Evolutionary conservation across 37 sponge, comb jelly and placozoan genomes (phyloP).

Genomic region (Aplysina aerophoba): DNA sequence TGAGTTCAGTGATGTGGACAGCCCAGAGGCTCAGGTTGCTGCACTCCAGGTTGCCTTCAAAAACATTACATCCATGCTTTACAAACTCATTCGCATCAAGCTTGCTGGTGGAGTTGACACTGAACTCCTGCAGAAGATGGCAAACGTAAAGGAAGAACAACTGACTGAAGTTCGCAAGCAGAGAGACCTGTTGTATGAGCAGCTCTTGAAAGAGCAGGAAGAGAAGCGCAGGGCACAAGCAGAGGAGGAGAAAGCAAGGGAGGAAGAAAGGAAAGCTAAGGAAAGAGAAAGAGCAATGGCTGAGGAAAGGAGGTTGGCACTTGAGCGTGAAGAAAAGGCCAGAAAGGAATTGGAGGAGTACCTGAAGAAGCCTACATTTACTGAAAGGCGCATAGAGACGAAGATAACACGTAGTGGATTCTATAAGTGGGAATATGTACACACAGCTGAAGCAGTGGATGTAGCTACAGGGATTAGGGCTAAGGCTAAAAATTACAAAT

Average conservation of each 20-base stretch:
- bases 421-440: slow-evolving; percentile 5
- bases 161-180: neutral
- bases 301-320: neutral
- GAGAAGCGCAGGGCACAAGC: neutral
- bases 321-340: neutral
- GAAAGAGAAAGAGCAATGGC: neutral
- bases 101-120: slow-evolving; percentile 5
- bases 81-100: neutral
- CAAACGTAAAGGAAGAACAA: neutral
- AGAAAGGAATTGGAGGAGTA: slow-evolving; percentile 19
- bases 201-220: slow-evolving; percentile 14
- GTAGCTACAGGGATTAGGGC: slow-evolving; percentile 18
- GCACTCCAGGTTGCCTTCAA: neutral
- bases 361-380: slow-evolving; percentile 21
- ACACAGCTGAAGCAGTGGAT: slow-evolving; percentile 9
- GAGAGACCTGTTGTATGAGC: neutral
- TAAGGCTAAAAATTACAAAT: slow-evolving; percentile 18
- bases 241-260: neutral
- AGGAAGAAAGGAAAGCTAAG: neutral
- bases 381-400: neutral
- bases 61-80: neutral
- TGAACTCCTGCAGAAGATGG: neutral
- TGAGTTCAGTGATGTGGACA: neutral
- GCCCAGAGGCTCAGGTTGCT: slow-evolving; percentile 10
- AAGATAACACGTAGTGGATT: neutral